These are phyloP conservation scores for Phrixothrix hirtus DNA, from an alignment of 2,888 invertebrate genomes.

Conservation along the genomic window DNA sequence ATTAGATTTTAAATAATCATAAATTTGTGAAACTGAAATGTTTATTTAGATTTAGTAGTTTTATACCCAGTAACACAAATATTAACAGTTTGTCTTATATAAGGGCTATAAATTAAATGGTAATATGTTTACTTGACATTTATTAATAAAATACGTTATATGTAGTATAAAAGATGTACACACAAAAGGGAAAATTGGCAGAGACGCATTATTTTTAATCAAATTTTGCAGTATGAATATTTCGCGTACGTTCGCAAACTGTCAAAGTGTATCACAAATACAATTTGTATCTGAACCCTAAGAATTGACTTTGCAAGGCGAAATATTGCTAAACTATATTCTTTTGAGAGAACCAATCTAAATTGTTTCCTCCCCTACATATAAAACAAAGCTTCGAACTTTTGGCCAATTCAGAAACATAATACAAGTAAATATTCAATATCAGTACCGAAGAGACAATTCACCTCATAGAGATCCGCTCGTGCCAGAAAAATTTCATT, in stretches of 20 bases:
- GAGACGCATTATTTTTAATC: too few species aligned
- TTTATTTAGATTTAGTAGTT: too few species aligned
- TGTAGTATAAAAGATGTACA: too few species aligned
- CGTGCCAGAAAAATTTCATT: slow-evolving; percentile 2
- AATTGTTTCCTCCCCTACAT: slow-evolving; percentile 44
- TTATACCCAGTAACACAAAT: too few species aligned
- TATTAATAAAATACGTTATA: too few species aligned
- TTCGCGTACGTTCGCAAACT: slow-evolving; percentile 39
- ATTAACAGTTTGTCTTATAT: too few species aligned
- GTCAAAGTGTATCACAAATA: slow-evolving; percentile 50
- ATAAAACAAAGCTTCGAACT: slow-evolving; percentile 44
- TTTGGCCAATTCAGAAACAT: slow-evolving; percentile 43
- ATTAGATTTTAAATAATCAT: too few species aligned
- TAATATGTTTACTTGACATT: too few species aligned
- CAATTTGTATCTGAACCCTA: slow-evolving; percentile 49
- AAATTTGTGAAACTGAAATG: too few species aligned
- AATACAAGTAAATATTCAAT: slow-evolving; percentile 45
- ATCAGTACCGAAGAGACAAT: slow-evolving; percentile 24
- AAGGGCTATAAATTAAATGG: too few species aligned
- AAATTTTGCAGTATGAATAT: slow-evolving; percentile 21
- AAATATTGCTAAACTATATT: slow-evolving; percentile 50
- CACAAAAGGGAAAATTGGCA: too few species aligned
- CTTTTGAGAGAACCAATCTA: slow-evolving; percentile 47
- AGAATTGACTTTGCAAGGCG: slow-evolving; percentile 48
- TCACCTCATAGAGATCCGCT: slow-evolving; percentile 7